Base-by-base conservation (phyloP, 2,797 vertebrate genomes). In the Nyctibius grandis region DNA sequence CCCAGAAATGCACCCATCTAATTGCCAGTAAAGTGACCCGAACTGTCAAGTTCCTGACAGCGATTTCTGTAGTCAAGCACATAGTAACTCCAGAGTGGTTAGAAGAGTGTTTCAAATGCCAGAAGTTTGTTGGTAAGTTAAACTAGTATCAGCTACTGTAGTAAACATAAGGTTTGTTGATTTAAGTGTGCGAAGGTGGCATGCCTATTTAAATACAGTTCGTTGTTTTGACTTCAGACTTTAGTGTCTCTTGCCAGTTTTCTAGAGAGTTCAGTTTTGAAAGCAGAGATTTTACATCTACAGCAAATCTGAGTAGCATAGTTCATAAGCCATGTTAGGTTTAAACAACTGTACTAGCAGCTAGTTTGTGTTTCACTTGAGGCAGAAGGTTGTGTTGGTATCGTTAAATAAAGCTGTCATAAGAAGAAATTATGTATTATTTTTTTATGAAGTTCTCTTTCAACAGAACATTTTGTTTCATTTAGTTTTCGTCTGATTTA, bases 21-120 rank as follows among this genome's bases (percentile, higher is more conserved):
- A 92, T 99, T 67, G 99, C 99, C 86, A 98, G 97, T 96, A 99
- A 99, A 97, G 99, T 99, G 97, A 99, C 99, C 0, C 98, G 99
- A 68, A 99, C 99, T 0, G 98, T 99, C 78, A 99, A 99, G 96
- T 99, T 99, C 97, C 98, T 99, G 89, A 99, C 98, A 1, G 99
- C 99, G 29, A 98, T 99, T 96, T 99, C 99, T 11, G 97, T 99
- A 64, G 99, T 99, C 60, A 99, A 98, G 97, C 98, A 99, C 97
- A 98, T 99, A 6, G 98, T 99, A 70, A 99, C 98, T 23, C 99
- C 99, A 0, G 99, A 99, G 47, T 99, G 99, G 99, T 97, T 99
- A 84, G 99, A 99, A 83, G 99, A 99, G 76, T 99, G 99, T 96
- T 99, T 99, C 98, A 99, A 98, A 96, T 98, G 98, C 91, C 99